These are phyloP conservation scores for Aplochiton taeniatus DNA, from an alignment of 2,797 vertebrate genomes.

Conservation along the genomic window DNA sequence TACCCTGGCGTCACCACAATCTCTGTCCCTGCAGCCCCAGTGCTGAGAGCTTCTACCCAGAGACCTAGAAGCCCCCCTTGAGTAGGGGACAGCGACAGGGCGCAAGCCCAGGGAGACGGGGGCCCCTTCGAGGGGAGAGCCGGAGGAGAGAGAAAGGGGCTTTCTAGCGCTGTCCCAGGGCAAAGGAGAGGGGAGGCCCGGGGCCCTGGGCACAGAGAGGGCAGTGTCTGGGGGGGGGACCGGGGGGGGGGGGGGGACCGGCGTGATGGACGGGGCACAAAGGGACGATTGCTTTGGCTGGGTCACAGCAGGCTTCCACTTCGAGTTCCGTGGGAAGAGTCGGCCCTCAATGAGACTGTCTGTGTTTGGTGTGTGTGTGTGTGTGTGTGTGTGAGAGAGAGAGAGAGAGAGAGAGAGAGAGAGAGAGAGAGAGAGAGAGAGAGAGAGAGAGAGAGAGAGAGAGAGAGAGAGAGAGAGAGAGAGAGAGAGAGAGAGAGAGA, in stretches of 20 bases:
- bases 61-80: not conserved
- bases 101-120: not conserved
- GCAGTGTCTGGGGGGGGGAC: conserved; percentile 7
- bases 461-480: too few species aligned
- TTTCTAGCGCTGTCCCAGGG: not conserved
- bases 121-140: not conserved
- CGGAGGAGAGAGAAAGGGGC: not conserved
- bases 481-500: not conserved
- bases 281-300: conserved; percentile 12
- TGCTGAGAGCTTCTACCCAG: not conserved
- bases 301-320: conserved; percentile 15
- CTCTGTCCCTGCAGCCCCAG: not conserved
- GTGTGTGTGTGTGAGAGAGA: not conserved
- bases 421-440: not conserved
- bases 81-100: not conserved
- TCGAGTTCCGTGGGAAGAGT: conserved; percentile 5
- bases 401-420: not conserved
- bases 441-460: not conserved
- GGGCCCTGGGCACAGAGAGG: not conserved
- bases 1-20: not conserved
- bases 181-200: not conserved
- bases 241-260: not conserved
- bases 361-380: not conserved
- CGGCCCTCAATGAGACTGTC: conserved; percentile 3
- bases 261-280: conserved; percentile 6